phyloP scores from a whole-genome alignment of 2,113 vertebrate genomes.

The Enhydra lutris region DNA sequence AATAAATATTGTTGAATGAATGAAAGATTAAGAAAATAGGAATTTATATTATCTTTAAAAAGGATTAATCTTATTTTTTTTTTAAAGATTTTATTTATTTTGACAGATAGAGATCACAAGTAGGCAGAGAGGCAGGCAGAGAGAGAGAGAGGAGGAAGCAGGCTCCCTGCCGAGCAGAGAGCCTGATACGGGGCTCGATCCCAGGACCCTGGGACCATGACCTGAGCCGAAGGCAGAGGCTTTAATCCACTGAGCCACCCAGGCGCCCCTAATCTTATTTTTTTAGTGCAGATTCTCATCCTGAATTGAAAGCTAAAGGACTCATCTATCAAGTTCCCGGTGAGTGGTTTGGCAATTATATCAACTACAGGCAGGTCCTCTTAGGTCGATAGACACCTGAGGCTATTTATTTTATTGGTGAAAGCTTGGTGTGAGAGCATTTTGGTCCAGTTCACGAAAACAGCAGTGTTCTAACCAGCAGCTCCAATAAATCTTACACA shows the following conservation, averaged over 20 bases:
- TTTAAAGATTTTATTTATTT: too few species aligned
- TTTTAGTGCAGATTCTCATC: constrained; percentile 42
- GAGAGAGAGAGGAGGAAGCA: too few species aligned
- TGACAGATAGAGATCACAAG: too few species aligned
- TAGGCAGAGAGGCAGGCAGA: too few species aligned
- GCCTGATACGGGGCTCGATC: too few species aligned
- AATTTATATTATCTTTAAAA: constrained; percentile 17
- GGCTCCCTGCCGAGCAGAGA: too few species aligned
- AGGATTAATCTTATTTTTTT: too few species aligned
- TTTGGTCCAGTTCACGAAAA: constrained; percentile 72
- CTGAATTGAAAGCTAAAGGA: constrained; percentile 44
- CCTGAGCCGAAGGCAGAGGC: too few species aligned
- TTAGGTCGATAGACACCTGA: constrained; percentile 74
- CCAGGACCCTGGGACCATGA: too few species aligned
- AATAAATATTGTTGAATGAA: constrained; percentile 7
- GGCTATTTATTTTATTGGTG: constrained; percentile 74
- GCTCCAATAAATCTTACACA: constrained; percentile 76
- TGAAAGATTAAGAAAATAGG: constrained; percentile 31
- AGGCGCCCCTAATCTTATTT: too few species aligned
- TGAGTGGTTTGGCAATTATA: constrained; percentile 65
- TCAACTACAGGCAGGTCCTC: constrained; percentile 64
- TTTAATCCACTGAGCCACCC: too few species aligned
- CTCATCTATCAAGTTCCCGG: constrained; percentile 65
- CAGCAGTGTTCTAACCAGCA: constrained; percentile 70
- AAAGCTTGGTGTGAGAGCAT: constrained; percentile 66